Evolutionary conservation across 2,797 vertebrate species (phyloP), one percentile per base, ranked within the genome.

Genomic region (Urophycis tenuis): DNA sequence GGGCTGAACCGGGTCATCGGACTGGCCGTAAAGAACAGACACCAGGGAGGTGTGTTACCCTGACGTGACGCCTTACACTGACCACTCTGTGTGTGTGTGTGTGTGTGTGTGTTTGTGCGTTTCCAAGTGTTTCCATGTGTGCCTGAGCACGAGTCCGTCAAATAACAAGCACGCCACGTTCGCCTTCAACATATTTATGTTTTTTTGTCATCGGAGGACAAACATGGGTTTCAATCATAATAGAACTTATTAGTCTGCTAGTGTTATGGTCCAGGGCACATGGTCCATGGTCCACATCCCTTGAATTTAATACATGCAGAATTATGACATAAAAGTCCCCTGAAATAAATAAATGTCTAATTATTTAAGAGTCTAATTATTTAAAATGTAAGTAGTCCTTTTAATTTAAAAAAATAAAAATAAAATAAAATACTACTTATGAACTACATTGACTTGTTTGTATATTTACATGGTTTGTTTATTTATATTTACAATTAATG

Each of bases 11-110:
- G n/a, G n/a, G n/a, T n/a, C n/a, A n/a, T n/a, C n/a, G n/a, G n/a
- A n/a, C n/a, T n/a, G n/a, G n/a, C n/a, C n/a, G n/a, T n/a, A n/a
- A n/a, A n/a, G n/a, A n/a, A n/a, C n/a, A n/a, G n/a, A n/a, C n/a
- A n/a, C n/a, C n/a, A n/a, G n/a, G n/a, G n/a, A n/a, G n/a, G n/a
- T n/a, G n/a, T n/a, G n/a, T n/a, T n/a, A n/a, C n/a, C n/a, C n/a
- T n/a, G n/a, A n/a, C n/a, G n/a, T n/a, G n/a, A n/a, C n/a, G n/a
- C n/a, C n/a, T n/a, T n/a, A n/a, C n/a, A n/a, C n/a, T n/a, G n/a
- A n/a, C n/a, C n/a, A n/a, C n/a, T n/a, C n/a, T n/a, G 78, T 41
- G 81, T 82, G 84, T 87, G 90, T 86, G 86, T 88, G 85, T 82
- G 79, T 82, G 74, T 78, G 35, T 71, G 31, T 87, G 78, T 41